Conservation (phyloP, 2,113 vertebrate genomes). For the Pleuronectes platessa region DNA sequence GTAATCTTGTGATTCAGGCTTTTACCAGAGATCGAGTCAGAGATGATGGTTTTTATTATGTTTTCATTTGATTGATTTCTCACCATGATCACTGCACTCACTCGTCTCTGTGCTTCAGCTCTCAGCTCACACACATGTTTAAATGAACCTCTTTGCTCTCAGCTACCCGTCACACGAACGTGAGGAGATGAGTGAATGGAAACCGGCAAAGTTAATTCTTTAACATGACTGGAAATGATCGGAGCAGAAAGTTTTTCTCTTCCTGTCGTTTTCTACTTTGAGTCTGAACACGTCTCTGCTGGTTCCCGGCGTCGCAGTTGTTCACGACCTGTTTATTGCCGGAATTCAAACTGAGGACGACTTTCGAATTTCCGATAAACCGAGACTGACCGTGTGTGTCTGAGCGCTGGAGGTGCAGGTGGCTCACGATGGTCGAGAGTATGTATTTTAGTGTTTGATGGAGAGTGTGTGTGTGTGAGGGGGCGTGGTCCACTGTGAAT, state of each 20-base stretch:
- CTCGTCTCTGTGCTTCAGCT: too few relatives aligned
- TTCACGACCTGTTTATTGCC: background rate
- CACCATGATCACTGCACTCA: too few relatives aligned
- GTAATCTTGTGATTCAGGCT: too few relatives aligned
- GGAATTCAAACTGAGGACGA: background rate
- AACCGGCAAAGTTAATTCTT: background rate
- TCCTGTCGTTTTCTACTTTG: background rate
- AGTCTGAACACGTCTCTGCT: conserved; percentile 14
- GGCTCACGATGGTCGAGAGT: conserved; percentile 15
- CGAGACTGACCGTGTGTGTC: background rate
- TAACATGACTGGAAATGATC: background rate
- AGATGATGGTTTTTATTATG: too few relatives aligned
- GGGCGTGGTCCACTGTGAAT: conserved; percentile 44
- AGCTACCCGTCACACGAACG: background rate
- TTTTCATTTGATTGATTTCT: too few relatives aligned
- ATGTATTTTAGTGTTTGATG: conserved; percentile 8
- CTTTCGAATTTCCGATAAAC: too few relatives aligned
- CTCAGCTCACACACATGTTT: background rate
- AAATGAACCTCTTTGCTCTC: too few relatives aligned
- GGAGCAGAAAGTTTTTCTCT: background rate
- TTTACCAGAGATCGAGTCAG: too few relatives aligned
- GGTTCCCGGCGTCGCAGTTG: conserved; percentile 8
- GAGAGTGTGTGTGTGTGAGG: background rate
- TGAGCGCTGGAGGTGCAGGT: conserved; percentile 16
- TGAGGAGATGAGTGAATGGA: background rate